Percentiles rank a stretch among this genome's conserved stretches.
phyloP scores from a whole-genome alignment of 2,888 invertebrate genomes.

The Rutpela maculata region DNA sequence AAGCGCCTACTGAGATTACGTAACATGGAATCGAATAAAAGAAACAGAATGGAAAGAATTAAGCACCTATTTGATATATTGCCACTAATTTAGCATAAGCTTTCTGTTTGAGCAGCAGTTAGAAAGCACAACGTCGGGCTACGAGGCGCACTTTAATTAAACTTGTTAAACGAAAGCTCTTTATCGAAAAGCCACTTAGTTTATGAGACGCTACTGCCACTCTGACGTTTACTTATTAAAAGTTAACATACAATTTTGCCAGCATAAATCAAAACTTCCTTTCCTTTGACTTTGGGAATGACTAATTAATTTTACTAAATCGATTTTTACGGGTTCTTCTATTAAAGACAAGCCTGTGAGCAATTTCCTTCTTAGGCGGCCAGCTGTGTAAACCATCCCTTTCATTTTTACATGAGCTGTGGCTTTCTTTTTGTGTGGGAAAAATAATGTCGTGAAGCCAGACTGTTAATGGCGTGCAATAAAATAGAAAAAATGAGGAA shows the following conservation, averaged over 20 bases:
- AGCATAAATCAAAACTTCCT: constrained; percentile 29
- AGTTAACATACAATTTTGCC: constrained; percentile 48
- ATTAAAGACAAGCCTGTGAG: neutral
- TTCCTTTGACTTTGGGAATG: constrained; percentile 12
- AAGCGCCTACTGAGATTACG: no score
- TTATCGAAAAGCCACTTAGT: constrained; percentile 57
- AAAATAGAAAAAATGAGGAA: no score
- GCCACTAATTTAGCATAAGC: constrained; percentile 49
- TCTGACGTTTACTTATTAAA: constrained; percentile 52
- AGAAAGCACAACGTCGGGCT: constrained; percentile 20
- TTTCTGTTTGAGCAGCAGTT: constrained; percentile 40
- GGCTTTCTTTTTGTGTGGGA: neutral
- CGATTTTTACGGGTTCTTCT: neutral
- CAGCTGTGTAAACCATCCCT: neutral
- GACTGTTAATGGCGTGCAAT: no score
- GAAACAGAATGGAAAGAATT: constrained; percentile 34
- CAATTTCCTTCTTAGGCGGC: neutral
- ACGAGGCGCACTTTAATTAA: constrained; percentile 52
- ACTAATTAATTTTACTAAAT: constrained; percentile 20
- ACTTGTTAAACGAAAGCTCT: constrained; percentile 52
- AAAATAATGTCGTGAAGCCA: neutral
- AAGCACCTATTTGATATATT: constrained; percentile 47
- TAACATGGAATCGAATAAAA: neutral
- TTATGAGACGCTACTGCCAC: constrained; percentile 50
- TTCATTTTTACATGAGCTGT: neutral